phyloP scores from a whole-genome alignment of 2,888 invertebrate species.

The Strigamia transsilvanica region DNA sequence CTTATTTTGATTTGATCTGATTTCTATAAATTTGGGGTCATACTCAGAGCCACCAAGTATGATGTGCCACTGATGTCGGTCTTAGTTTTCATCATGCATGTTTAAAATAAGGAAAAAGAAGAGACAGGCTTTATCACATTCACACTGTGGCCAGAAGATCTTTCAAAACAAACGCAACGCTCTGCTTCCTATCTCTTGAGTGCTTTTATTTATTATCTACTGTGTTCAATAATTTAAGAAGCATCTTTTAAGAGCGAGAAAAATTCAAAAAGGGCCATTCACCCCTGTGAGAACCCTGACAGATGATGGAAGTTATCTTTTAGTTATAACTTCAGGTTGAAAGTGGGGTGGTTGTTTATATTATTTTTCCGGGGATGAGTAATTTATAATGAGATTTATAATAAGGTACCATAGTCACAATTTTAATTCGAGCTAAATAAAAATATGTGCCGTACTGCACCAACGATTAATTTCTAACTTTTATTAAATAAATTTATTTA shows the following conservation, averaged over 20 bases:
- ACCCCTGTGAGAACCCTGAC: conserved; percentile 27
- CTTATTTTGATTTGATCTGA: too few relatives aligned
- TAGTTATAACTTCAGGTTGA: not conserved
- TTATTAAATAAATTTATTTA: not conserved
- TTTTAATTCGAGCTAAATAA: too few relatives aligned
- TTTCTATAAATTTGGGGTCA: too few relatives aligned
- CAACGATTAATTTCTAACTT: too few relatives aligned
- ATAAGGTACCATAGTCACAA: too few relatives aligned
- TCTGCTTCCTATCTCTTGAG: conserved; percentile 5
- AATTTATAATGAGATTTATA: not conserved
- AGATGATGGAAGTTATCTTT: conserved; percentile 39
- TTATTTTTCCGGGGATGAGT: not conserved
- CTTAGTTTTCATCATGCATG: not conserved
- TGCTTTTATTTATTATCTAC: conserved; percentile 20
- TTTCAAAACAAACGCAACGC: conserved; percentile 26
- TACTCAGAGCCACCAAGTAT: too few relatives aligned
- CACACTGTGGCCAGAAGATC: conserved; percentile 1
- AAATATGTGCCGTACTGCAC: too few relatives aligned
- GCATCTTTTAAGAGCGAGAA: conserved; percentile 1
- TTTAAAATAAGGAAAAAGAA: not conserved
- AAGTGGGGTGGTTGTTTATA: not conserved
- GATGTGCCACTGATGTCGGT: not conserved
- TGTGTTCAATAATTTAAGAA: conserved; percentile 28
- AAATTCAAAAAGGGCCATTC: conserved; percentile 3
- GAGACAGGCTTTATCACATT: not conserved